These are phyloP conservation scores for Synergus gifuensis DNA, from an alignment of 2,888 invertebrate genomes.

Conservation along the genomic window DNA sequence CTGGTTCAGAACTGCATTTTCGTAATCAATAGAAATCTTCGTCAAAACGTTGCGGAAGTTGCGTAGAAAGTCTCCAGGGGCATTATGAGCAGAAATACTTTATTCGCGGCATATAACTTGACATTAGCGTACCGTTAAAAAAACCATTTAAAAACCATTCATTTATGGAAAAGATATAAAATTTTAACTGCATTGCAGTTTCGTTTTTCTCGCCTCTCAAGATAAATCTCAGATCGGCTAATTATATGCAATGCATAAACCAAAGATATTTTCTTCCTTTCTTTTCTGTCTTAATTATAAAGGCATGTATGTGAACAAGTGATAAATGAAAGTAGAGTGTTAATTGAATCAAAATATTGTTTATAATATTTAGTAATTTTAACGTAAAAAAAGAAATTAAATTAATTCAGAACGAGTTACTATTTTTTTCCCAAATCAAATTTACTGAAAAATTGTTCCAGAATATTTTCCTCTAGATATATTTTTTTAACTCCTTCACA, in stretches of 20 bases:
- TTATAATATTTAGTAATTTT: background rate
- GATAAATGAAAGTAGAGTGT: background rate
- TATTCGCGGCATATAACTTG: slow-evolving; percentile 22
- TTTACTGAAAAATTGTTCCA: background rate
- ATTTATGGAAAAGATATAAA: background rate
- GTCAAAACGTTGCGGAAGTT: slow-evolving; percentile 66
- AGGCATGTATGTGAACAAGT: background rate
- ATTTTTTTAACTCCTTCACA: background rate
- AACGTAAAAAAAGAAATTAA: no score
- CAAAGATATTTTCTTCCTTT: background rate
- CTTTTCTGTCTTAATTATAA: background rate
- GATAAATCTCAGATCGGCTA: background rate
- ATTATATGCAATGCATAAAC: background rate
- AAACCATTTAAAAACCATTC: slow-evolving; percentile 13
- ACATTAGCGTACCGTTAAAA: slow-evolving; percentile 11
- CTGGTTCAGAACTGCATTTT: slow-evolving; percentile 51
- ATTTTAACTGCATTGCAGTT: background rate
- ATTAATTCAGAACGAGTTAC: no score
- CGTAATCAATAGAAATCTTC: slow-evolving; percentile 68
- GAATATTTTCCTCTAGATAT: background rate
- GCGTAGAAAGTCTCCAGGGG: slow-evolving; percentile 67
- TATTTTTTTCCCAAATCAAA: no score
- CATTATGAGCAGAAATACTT: slow-evolving; percentile 45
- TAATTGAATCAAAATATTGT: background rate
- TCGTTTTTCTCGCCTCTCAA: background rate